Conservation (phyloP, 2,113 vertebrate species). For the Pandion haliaetus region DNA sequence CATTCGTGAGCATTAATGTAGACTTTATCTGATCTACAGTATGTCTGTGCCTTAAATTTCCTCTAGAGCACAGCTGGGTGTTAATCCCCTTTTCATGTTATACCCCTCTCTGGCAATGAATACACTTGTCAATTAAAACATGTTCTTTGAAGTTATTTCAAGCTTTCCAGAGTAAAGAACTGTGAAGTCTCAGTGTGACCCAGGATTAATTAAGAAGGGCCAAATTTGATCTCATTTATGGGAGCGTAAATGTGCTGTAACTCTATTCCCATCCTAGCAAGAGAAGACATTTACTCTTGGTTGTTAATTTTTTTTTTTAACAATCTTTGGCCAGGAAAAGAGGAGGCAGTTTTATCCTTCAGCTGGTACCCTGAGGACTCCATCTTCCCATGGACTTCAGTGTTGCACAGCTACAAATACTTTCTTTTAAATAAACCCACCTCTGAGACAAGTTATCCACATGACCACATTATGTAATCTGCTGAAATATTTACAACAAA, state of each 20-base stretch:
- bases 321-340: neutral
- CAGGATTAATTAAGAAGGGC: constrained; percentile 31
- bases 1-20: neutral
- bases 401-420: neutral
- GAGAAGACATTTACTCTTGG: neutral
- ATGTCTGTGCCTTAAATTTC: constrained; percentile 23
- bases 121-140: constrained; percentile 50
- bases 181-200: constrained; percentile 10
- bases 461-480: neutral
- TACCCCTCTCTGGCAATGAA: neutral
- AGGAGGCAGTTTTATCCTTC: neutral
- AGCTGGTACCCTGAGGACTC: neutral
- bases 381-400: neutral
- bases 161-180: constrained; percentile 10
- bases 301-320: neutral
- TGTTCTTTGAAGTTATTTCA: constrained; percentile 51
- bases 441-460: neutral
- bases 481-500: neutral
- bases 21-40: constrained; percentile 13
- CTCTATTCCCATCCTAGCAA: neutral
- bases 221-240: constrained; percentile 29
- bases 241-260: neutral
- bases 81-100: constrained; percentile 51
- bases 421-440: neutral
- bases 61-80: constrained; percentile 20